Conservation (phyloP, 2,888 invertebrate genomes). For the Acanthosepion pharaonis region DNA sequence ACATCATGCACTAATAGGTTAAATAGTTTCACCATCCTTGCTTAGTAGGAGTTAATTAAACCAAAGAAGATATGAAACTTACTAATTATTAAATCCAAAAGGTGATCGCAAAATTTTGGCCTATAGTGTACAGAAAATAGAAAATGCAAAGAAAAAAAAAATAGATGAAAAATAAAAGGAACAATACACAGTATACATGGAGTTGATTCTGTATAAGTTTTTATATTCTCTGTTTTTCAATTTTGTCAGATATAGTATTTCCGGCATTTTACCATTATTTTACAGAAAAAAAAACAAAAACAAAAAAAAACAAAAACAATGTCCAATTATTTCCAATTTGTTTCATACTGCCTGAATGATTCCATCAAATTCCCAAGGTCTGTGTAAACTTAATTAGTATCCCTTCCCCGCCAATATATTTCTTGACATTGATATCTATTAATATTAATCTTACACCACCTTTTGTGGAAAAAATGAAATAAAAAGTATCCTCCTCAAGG, state of each 20-base stretch:
- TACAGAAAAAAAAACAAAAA: neutral
- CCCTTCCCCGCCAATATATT: neutral
- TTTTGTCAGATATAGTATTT: neutral
- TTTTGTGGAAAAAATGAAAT: neutral
- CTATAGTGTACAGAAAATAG: too few species aligned
- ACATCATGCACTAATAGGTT: too few species aligned
- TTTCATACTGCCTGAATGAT: neutral
- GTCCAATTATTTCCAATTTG: neutral
- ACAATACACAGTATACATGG: too few species aligned
- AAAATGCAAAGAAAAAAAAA: too few species aligned
- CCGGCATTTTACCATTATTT: neutral
- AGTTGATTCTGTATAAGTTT: too few species aligned
- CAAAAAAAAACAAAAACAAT: too few species aligned
- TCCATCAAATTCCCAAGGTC: slow-evolving; percentile 8
- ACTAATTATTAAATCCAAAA: too few species aligned
- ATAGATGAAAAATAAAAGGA: too few species aligned
- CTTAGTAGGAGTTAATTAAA: too few species aligned
- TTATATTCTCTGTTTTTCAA: neutral
- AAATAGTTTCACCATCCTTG: too few species aligned
- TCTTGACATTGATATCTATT: neutral
- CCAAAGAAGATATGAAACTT: too few species aligned
- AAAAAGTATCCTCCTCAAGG: neutral
- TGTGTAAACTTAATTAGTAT: neutral
- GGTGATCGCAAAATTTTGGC: too few species aligned
- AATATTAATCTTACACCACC: neutral